Conservation (phyloP, 2,113 vertebrate genomes). For the Rynchops niger region DNA sequence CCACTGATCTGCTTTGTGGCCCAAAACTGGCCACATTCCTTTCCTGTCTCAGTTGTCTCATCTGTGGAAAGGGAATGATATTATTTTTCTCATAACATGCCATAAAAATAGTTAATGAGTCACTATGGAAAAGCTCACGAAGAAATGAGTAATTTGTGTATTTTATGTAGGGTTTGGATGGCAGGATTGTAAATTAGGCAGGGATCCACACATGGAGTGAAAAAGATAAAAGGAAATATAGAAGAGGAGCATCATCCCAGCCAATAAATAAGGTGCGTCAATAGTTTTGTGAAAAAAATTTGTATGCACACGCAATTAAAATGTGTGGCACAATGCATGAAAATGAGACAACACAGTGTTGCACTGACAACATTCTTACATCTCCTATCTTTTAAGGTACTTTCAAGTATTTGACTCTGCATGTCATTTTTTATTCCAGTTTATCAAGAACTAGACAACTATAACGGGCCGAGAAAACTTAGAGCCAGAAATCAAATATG, state of each 20-base stretch:
- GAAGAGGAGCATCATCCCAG: not conserved
- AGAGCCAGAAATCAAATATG: not conserved
- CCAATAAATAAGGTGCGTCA: not conserved
- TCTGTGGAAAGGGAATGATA: not conserved
- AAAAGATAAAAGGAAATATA: not conserved
- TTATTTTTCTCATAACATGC: not conserved
- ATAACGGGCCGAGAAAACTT: not conserved
- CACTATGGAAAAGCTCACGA: constrained; percentile 5
- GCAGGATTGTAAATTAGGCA: not conserved
- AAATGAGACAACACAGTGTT: not conserved
- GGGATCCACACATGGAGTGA: not conserved
- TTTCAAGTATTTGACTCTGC: not conserved
- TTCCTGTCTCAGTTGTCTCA: not conserved
- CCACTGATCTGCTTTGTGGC: not conserved
- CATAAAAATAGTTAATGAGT: constrained; percentile 43
- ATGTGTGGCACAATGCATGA: not conserved
- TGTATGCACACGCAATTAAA: not conserved
- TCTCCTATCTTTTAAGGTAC: not conserved
- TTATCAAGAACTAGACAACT: not conserved
- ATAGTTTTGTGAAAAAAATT: not conserved
- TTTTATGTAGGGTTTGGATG: not conserved
- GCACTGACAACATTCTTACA: not conserved
- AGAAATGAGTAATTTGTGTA: constrained; percentile 25
- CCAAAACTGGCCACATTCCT: not conserved
- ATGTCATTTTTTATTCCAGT: not conserved